Evolutionary conservation across 2,888 invertebrate species (phyloP), one percentile per base, ranked within the genome.

Genomic region (Sminthurides aquaticus): DNA sequence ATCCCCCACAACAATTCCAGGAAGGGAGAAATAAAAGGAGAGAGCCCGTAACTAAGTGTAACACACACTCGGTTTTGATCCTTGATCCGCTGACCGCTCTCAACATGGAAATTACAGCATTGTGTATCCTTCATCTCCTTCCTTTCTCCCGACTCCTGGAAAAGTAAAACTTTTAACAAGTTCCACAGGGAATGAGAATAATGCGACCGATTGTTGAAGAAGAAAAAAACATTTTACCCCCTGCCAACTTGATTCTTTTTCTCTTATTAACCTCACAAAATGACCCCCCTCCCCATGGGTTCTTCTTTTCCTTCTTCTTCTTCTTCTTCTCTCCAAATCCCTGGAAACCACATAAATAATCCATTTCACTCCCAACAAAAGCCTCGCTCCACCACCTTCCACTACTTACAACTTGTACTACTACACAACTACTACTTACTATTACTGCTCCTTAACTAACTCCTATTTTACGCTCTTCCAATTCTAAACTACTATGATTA

Each of bases 321-420:
- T n/a, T n/a, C n/a, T n/a, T n/a, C n/a, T n/a, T 34, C 15, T 34
- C 43, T 11, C 43, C 5, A 5, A 34, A 15, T 34, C 43, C 43
- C 43, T 34, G 26, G 57, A 57, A 57, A 57, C 57, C 57, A 57
- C 57, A 57, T 57, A 57, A 57, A 57, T 57, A 57, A 57, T 57
- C 57, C 27, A 57, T 57, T 57, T 57, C 43, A 34, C 5, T 34
- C 43, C 15, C 43, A 34, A 34, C 8, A 34, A 34, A 34, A 34
- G 15, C 15, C 43, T 11, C 43, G 43, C 43, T 5, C 43, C 43
- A 34, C 43, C 43, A 34, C 43, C 43, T 34, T 15, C 43, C 15
- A 34, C n/a, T n/a, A n/a, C n/a, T 34, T 34, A 34, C 43, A 34
- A 34, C 43, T 34, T 34, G 43, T 34, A 34, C 43, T 34, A 34